These are phyloP conservation scores for Sphaerophoria taeniata DNA, from an alignment of 2,888 invertebrate genomes.

Conservation along the genomic window DNA sequence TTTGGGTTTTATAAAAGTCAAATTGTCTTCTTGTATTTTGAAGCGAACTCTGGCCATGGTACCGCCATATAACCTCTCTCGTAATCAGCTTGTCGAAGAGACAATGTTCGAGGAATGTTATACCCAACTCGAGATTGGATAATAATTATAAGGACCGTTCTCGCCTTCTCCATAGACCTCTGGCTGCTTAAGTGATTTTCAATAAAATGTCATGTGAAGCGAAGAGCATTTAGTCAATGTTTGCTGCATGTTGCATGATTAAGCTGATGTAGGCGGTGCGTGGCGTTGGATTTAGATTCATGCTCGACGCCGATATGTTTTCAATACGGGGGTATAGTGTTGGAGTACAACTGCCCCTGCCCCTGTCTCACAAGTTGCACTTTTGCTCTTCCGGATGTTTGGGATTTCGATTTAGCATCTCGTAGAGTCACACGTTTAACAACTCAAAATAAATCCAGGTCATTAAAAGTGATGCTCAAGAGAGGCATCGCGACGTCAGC, in stretches of 20 bases:
- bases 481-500: constrained; percentile 18
- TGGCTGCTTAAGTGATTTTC: constrained; percentile 73
- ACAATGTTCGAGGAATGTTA: constrained; percentile 64
- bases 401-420: constrained; percentile 64
- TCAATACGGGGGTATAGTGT: constrained; percentile 7
- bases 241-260: constrained; percentile 62
- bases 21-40: constrained; percentile 42
- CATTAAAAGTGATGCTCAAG: constrained; percentile 58
- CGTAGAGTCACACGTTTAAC: constrained; percentile 68
- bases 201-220: constrained; percentile 71
- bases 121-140: constrained; percentile 65
- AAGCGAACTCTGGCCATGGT: constrained; percentile 23
- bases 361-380: constrained; percentile 46
- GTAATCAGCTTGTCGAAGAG: constrained; percentile 69
- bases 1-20: constrained; percentile 16
- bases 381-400: constrained; percentile 68
- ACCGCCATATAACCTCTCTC: constrained; percentile 58
- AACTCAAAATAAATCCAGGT: constrained; percentile 74
- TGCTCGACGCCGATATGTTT: constrained; percentile 8
- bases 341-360: too few relatives aligned
- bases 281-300: constrained; percentile 36
- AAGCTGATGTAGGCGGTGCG: constrained; percentile 70
- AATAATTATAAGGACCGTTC: constrained; percentile 63
- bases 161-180: not conserved
- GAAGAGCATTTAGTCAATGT: constrained; percentile 62